Evolutionary conservation across 2,888 invertebrate genomes (phyloP), one percentile per base, ranked within the genome.

Genomic region (Nasonia oneida): DNA sequence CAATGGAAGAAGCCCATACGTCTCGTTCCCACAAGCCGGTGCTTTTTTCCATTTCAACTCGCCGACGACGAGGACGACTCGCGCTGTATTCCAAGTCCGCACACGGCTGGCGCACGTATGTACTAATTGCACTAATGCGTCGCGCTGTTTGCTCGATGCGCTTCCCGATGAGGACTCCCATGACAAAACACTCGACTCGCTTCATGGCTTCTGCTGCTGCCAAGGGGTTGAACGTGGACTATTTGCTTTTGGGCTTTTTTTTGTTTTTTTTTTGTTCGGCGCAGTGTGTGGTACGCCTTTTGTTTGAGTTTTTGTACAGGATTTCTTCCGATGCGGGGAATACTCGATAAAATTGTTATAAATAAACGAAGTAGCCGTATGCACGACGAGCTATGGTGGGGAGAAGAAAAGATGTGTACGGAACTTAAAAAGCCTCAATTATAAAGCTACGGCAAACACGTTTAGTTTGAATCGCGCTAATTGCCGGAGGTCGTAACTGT

Each of bases 121-220:
- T 79, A 85, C 85, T 79, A 78, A 82, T 85, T 85, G 82, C 82
- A 83, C 79, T 83, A 86, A 86, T 83, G 79, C 79, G 78, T 75
- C 74, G 67, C 37, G 42, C 10, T 86, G 70, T 86, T 86, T 86
- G 75, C 85, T 81, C 77, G 77, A 29, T 75, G 67, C 74, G 14
- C 33, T 37, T 50, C 39, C 23, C 76, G 39, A 42, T 53, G 53
- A 61, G 74, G n/a, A 78, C 73, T 81, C 78, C 71, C 64, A 73
- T 53, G 74, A 70, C 78, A 79, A 86, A 67, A 83, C 23, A 39
- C 64, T 53, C 74, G 81, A 50, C 37, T 70, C 75, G 73, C 70
- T 14, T 33, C 47, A 12, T 12, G 15, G 33, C 33, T 15, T 33
- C 29, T 29, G 67, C n/a, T 15, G 29, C 37, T 37, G 70, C 37